Evolutionary conservation across 1,140 invertebrate species (phyloP).

Genomic region (Aleiodes sp.): DNA sequence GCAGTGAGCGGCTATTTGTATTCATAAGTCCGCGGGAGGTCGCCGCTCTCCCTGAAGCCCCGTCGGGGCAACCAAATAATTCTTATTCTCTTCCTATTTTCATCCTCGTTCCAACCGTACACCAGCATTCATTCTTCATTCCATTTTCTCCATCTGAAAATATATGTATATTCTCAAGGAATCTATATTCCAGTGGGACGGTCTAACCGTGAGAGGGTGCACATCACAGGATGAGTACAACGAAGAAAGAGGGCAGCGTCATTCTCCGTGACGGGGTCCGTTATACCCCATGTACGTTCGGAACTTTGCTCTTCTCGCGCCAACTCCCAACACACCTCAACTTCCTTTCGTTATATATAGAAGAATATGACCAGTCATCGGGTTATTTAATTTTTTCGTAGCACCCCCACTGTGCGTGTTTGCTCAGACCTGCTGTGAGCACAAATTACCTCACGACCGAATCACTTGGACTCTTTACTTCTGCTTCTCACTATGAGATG

Average conservation of each 20-base stretch:
- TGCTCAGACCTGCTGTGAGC: slow-evolving; percentile 72
- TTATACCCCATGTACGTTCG: slow-evolving; percentile 34
- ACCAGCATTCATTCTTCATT: not conserved
- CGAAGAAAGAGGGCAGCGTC: slow-evolving; percentile 34
- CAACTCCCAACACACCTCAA: not conserved
- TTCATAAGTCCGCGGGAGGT: slow-evolving; percentile 68
- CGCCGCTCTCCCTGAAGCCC: too few relatives aligned
- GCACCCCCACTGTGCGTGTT: slow-evolving; percentile 67
- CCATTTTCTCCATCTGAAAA: not conserved
- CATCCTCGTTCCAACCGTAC: slow-evolving; percentile 12
- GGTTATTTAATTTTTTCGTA: slow-evolving; percentile 70
- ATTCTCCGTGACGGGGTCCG: slow-evolving; percentile 41
- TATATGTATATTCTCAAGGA: not conserved
- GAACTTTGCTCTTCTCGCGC: slow-evolving; percentile 23
- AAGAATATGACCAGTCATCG: slow-evolving; percentile 72
- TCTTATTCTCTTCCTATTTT: slow-evolving; percentile 23
- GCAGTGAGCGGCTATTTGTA: slow-evolving; percentile 67
- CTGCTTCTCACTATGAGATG: slow-evolving; percentile 39
- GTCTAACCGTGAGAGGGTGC: slow-evolving; percentile 3
- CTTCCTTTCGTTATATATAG: slow-evolving; percentile 20
- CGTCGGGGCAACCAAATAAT: slow-evolving; percentile 17
- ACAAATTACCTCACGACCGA: slow-evolving; percentile 69
- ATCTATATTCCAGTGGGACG: not conserved
- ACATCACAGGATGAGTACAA: slow-evolving; percentile 5
- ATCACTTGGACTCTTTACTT: slow-evolving; percentile 46